Base-by-base conservation (phyloP, 1,140 invertebrate genomes). In the Samia ricini region DNA sequence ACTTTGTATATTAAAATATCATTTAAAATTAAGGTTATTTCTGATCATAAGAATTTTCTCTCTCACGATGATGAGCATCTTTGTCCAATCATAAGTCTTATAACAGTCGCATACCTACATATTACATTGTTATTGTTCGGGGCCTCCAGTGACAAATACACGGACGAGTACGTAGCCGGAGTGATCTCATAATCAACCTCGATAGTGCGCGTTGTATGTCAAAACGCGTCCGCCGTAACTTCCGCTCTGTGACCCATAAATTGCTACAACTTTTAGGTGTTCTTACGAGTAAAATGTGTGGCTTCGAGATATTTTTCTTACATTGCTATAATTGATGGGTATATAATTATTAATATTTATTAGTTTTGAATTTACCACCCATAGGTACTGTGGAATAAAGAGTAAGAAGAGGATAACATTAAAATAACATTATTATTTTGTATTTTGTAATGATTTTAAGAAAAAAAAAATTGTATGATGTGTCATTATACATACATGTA, bases 151-250 rank as follows among this genome's bases (percentile, higher is more conserved):
- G 33, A 42, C 33, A 42, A 42, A 42, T 42, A 12, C 15, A 42
- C 15, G 33, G 12, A 42, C 33, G n/a, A 42, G n/a, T 42, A 12
- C 15, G n/a, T 12, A 15, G 12, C 8, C 33, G 33, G 33, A 42
- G 57, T 69, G 66, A 77, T 77, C 76, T 77, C 66, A 71, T 64
- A 69, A 79, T 74, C 68, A 72, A 69, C 61, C n/a, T 76, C 71
- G 83, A 83, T 85, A 85, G 71, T 78, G 81, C 76, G 82, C 77
- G 72, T 72, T 65, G 76, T 75, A 81, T 83, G 81, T 79, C 78
- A 76, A 77, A 73, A 82, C 73, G 64, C 77, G 70, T 77, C 78
- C 78, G 79, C 78, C 72, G 72, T 74, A 60, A 69, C 73, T 83
- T 85, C 83, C 83, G 83, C 66, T 69, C 64, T 68, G 61, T 73